Evolutionary conservation across 2,113 vertebrate genomes (phyloP), one percentile per base, ranked within the genome.

Genomic region (Poeciliopsis retropinna): DNA sequence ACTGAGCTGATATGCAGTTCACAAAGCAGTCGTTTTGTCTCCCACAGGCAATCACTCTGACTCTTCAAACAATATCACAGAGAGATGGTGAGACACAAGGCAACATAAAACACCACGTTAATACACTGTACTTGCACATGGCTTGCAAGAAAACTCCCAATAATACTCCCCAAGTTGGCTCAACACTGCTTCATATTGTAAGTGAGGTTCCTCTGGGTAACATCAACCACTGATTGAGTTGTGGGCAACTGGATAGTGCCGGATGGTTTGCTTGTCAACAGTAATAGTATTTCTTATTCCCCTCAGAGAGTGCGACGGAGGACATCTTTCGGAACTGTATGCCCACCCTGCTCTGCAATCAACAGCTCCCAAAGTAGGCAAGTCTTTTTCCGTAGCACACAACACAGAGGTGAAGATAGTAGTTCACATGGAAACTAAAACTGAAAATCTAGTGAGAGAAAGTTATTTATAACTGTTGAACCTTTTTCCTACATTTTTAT

Each of bases 211-310:
- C 89, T 70, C 70, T 77, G 86, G 76, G 89, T 79, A 66, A 87
- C 80, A 88, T 80, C 72, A 75, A 72, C 82, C 3, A 39, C 75
- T 81, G 84, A 90, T 73, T 79, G 88, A 89, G 69, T 80, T 54
- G 80, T 73, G 76, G 47, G 70, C 80, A 62, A 71, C 74, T 34
- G 73, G 71, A 85, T n/a, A 28, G 63, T 14, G 60, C 85, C 82
- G 85, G 85, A 85, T 78, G 70, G 71, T 64, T 67, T 72, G 32
- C 75, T 64, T 86, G 84, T 90, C 85, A 91, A 88, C 85, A 90
- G 76, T 70, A 90, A 89, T 80, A 81, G 44, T 34, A 28, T 66
- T 72, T 75, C 70, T 75, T 61, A 72, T 37, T 89, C 27, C 57
- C 80, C 75, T 78, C 32, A 13, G 74, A 77, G 74, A 81, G 39